A percentile compares a stretch with the other conserved stretches of the same genome.
Evolutionary conservation across 2,797 vertebrate genomes (phyloP).

Genomic region (Carcharodon carcharias): DNA sequence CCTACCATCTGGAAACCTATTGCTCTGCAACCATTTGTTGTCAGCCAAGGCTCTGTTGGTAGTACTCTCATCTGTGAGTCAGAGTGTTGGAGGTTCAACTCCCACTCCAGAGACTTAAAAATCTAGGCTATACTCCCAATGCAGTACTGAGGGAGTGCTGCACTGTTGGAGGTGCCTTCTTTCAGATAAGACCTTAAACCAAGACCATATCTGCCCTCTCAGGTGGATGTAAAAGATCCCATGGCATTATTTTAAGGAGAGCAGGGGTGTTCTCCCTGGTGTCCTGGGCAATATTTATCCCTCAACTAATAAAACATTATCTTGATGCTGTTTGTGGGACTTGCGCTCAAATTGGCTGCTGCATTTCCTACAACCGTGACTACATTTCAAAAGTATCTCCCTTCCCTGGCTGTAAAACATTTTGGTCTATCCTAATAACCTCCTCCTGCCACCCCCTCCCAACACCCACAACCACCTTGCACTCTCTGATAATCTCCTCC

Average conservation of each 20-base stretch:
- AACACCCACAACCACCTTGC: background rate
- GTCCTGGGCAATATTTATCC: background rate
- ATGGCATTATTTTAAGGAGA: background rate
- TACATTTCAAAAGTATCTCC: background rate
- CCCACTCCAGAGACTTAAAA: background rate
- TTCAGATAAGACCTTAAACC: background rate
- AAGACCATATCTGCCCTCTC: background rate
- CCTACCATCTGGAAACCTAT: background rate
- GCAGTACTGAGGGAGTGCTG: background rate
- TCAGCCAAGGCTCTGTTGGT: background rate
- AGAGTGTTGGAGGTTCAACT: background rate
- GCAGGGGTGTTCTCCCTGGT: background rate
- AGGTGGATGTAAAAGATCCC: background rate
- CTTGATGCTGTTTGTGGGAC: background rate
- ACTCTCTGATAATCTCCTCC: background rate
- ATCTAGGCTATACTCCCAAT: background rate
- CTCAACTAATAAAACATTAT: background rate
- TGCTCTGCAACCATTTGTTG: background rate
- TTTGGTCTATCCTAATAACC: too few species aligned
- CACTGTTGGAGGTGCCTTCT: background rate
- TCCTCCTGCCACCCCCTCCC: background rate
- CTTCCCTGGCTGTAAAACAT: background rate
- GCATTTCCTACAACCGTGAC: background rate
- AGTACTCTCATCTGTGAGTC: too few species aligned
- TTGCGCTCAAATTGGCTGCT: background rate